These are phyloP conservation scores for Acleris literana DNA, from an alignment of 2,888 invertebrate species.

Conservation along the genomic window DNA sequence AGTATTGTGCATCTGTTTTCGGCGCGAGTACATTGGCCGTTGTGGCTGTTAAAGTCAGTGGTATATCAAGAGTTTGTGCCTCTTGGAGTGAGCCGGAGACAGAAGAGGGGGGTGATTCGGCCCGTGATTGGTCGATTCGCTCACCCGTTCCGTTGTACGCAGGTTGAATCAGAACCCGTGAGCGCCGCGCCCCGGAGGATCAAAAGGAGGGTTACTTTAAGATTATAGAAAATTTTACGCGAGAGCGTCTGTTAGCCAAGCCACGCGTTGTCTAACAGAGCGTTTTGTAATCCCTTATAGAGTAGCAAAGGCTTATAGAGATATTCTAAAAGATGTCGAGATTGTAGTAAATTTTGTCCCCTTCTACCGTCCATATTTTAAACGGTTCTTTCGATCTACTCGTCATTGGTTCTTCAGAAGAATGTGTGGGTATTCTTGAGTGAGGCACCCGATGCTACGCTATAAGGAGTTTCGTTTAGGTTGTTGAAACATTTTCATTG, in stretches of 20 bases:
- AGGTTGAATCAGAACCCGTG: constrained; percentile 81
- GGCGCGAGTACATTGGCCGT: constrained; percentile 58
- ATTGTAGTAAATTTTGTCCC: constrained; percentile 19
- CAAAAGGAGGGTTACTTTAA: constrained; percentile 26
- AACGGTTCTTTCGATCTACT: constrained; percentile 19
- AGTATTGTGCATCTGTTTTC: constrained; percentile 81
- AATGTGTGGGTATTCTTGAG: neutral
- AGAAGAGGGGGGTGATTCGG: constrained; percentile 78
- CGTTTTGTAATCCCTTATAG: constrained; percentile 26
- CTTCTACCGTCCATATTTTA: constrained; percentile 34
- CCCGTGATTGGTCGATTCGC: constrained; percentile 70
- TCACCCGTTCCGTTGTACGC: constrained; percentile 80
- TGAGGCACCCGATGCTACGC: constrained; percentile 15
- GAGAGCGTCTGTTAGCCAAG: constrained; percentile 6
- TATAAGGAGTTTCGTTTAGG: constrained; percentile 27
- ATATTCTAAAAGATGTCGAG: constrained; percentile 4
- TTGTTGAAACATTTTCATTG: constrained; percentile 43
- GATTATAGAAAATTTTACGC: constrained; percentile 37
- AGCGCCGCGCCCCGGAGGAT: constrained; percentile 39
- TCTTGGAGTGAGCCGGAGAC: constrained; percentile 67
- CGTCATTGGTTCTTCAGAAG: constrained; percentile 12
- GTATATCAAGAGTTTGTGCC: constrained; percentile 44
- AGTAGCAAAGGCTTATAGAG: constrained; percentile 12
- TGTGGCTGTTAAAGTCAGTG: constrained; percentile 49
- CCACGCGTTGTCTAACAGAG: constrained; percentile 3